Conservation (phyloP, 1,140 invertebrate genomes). For the Pygmarrhopalites habei region DNA sequence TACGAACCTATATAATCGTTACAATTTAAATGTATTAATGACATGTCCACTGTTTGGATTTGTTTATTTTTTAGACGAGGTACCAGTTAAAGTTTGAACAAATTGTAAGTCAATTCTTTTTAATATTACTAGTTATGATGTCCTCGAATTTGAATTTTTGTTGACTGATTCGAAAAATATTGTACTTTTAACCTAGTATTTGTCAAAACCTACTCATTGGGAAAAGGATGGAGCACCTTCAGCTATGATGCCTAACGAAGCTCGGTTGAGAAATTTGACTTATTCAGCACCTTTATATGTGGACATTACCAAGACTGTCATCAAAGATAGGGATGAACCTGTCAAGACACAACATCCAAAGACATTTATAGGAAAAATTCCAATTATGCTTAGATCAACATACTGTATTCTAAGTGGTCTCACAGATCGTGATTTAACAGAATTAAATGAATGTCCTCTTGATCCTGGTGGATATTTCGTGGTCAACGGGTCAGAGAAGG, state of each 20-base stretch:
- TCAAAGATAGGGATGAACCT: slow-evolving; percentile 83
- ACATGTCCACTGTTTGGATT: not conserved
- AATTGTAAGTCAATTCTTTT: no score
- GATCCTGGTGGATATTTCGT: slow-evolving; percentile 97
- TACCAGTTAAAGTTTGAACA: slow-evolving; percentile 96
- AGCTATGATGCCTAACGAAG: slow-evolving; percentile 99
- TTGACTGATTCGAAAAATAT: no score
- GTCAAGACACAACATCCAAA: slow-evolving; percentile 92
- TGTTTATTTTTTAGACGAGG: slow-evolving; percentile 55
- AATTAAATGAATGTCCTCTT: slow-evolving; percentile 96
- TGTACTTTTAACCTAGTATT: no score
- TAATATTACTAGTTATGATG: no score
- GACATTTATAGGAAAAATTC: slow-evolving; percentile 98
- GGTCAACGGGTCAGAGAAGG: slow-evolving; percentile 93
- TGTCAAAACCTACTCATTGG: slow-evolving; percentile 99
- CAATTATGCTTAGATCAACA: slow-evolving; percentile 95
- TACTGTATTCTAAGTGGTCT: slow-evolving; percentile 90
- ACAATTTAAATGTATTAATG: not conserved
- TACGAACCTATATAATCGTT: no score
- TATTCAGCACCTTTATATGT: slow-evolving; percentile 98
- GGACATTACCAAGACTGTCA: slow-evolving; percentile 93
- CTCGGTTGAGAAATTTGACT: slow-evolving; percentile 74
- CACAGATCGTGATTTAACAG: slow-evolving; percentile 94
- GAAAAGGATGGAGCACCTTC: slow-evolving; percentile 97
- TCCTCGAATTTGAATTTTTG: no score